Percentiles rank a stretch among this genome's conserved stretches.
These are phyloP conservation scores for Haemorhous mexicanus DNA, from an alignment of 2,113 vertebrate genomes.

Conservation along the genomic window DNA sequence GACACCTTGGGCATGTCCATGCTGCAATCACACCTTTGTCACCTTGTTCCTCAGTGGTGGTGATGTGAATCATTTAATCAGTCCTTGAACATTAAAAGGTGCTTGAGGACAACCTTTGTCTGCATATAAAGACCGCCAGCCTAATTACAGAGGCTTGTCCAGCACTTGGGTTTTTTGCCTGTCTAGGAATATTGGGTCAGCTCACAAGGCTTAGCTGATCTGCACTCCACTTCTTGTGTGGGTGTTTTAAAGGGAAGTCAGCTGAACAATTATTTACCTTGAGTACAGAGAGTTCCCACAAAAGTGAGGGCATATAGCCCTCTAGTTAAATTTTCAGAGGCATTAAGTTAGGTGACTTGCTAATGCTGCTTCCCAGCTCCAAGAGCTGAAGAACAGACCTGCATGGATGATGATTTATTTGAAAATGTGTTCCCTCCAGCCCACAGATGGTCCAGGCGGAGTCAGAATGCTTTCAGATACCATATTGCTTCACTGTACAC, in stretches of 20 bases:
- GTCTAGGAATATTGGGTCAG: neutral
- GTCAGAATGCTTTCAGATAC: constrained; percentile 36
- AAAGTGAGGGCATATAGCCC: neutral
- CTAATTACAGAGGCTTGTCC: neutral
- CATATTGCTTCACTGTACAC: constrained; percentile 22
- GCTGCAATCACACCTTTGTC: neutral
- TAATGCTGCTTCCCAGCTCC: neutral
- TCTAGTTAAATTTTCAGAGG: neutral
- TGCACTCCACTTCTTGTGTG: neutral
- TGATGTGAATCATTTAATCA: neutral
- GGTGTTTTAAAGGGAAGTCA: neutral
- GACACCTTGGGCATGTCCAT: neutral
- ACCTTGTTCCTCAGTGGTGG: neutral
- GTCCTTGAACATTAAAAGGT: neutral
- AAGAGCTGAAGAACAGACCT: neutral
- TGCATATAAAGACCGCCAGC: neutral
- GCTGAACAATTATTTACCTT: neutral
- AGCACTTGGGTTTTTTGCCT: neutral
- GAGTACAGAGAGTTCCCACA: neutral
- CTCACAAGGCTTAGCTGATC: neutral
- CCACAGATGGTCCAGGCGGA: constrained; percentile 13
- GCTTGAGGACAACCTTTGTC: neutral
- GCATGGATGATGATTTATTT: neutral
- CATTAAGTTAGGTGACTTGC: neutral
- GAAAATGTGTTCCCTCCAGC: constrained; percentile 15